Evolutionary conservation across 2,113 vertebrate genomes (phyloP).

Genomic region (Morone saxatilis): DNA sequence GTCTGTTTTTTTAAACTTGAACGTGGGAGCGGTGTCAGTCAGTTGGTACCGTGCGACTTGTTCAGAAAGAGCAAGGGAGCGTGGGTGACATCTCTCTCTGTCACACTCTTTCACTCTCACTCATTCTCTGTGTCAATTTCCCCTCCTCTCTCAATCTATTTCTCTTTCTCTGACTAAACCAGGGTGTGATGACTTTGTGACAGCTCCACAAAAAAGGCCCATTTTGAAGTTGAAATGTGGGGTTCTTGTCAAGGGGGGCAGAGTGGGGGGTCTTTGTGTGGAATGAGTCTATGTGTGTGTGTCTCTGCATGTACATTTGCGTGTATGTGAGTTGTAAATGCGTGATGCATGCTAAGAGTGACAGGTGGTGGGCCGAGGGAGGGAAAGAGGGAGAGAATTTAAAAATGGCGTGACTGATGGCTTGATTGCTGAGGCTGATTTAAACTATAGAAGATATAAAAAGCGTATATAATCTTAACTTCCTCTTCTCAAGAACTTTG

Average conservation of each 20-base stretch:
- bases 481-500: constrained; percentile 20
- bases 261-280: constrained; percentile 62
- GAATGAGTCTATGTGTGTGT: constrained; percentile 33
- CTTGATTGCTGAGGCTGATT: constrained; percentile 59
- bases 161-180: constrained; percentile 71
- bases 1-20: constrained; percentile 53
- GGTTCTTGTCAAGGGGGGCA: constrained; percentile 63
- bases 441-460: constrained; percentile 46
- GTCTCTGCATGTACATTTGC: neutral
- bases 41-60: constrained; percentile 62
- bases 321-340: constrained; percentile 40
- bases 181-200: constrained; percentile 70
- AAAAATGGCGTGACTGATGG: constrained; percentile 62
- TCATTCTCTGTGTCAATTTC: constrained; percentile 67
- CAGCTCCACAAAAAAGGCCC: constrained; percentile 68
- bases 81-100: constrained; percentile 77
- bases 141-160: constrained; percentile 64
- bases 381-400: constrained; percentile 48
- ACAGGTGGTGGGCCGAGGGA: constrained; percentile 70
- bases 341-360: constrained; percentile 50
- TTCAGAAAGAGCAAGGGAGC: constrained; percentile 71
- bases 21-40: constrained; percentile 73
- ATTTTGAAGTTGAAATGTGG: constrained; percentile 74
- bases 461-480: constrained; percentile 36
- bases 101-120: constrained; percentile 70